A percentile compares a stretch with the other conserved stretches of the same genome.
phyloP scores from a whole-genome alignment of 1,140 invertebrate species.

The Neodiprion virginianus region DNA sequence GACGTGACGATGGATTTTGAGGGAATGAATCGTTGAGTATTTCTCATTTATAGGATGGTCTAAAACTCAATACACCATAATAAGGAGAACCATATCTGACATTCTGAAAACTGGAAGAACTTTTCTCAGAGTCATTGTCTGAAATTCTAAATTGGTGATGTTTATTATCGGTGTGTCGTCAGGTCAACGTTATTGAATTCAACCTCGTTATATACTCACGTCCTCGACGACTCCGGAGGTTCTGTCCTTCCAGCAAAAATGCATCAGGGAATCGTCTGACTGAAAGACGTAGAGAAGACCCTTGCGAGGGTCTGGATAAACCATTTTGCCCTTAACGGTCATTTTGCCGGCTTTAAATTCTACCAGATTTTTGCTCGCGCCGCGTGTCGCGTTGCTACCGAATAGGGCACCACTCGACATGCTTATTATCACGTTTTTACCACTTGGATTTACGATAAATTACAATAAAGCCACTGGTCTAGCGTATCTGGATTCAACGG shows the following conservation, averaged over 20 bases:
- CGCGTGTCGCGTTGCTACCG: conserved; percentile 73
- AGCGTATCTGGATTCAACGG: no score
- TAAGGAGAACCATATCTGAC: not conserved
- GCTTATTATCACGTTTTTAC: no score
- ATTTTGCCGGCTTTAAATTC: conserved; percentile 98
- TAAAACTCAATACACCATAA: not conserved
- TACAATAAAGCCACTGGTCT: no score
- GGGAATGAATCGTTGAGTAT: conserved; percentile 31
- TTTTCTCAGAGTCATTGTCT: not conserved
- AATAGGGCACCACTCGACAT: conserved; percentile 73
- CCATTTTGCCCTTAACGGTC: conserved; percentile 93
- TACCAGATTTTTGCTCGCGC: conserved; percentile 88
- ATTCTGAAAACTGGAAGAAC: conserved; percentile 8
- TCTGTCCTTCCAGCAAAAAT: conserved; percentile 98
- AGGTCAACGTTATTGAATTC: no score
- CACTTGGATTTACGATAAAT: no score
- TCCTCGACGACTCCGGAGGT: conserved; percentile 78
- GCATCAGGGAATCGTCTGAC: conserved; percentile 95
- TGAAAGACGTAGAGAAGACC: conserved; percentile 94
- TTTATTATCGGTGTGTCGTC: no score
- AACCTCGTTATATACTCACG: conserved; percentile 57
- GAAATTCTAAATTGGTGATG: no score
- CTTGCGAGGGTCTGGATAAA: conserved; percentile 94
- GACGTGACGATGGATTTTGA: no score
- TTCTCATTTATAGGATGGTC: conserved; percentile 37